These are phyloP conservation scores for Crepidodera aurea DNA, from an alignment of 2,888 invertebrate species.

Conservation along the genomic window DNA sequence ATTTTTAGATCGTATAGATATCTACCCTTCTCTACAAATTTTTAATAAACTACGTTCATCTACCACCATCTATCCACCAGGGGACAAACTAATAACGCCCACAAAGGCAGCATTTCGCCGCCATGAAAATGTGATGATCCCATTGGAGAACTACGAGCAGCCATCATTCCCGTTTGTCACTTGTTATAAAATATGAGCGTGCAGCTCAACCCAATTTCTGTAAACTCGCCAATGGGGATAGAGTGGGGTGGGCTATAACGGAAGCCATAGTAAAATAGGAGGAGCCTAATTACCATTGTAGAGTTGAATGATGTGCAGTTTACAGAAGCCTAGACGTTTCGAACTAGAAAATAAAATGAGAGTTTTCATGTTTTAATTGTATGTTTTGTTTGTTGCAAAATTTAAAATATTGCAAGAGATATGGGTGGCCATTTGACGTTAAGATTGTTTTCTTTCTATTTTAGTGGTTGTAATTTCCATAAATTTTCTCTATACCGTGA, in stretches of 20 bases:
- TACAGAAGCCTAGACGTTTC: slow-evolving; percentile 38
- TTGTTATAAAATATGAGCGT: slow-evolving; percentile 55
- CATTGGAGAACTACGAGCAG: slow-evolving; percentile 63
- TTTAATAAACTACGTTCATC: background rate
- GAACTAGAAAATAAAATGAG: slow-evolving; percentile 46
- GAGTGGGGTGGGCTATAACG: slow-evolving; percentile 42
- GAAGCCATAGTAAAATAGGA: slow-evolving; percentile 60
- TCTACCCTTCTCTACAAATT: background rate
- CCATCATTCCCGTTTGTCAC: slow-evolving; percentile 63
- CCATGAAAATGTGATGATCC: slow-evolving; percentile 47
- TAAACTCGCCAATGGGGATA: slow-evolving; percentile 53
- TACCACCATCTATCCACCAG: slow-evolving; percentile 48
- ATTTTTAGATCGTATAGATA: background rate
- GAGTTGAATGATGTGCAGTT: slow-evolving; percentile 33
- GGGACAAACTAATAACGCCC: slow-evolving; percentile 40
- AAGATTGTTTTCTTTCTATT: no score
- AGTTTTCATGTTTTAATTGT: slow-evolving; percentile 47
- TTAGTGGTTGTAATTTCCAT: no score
- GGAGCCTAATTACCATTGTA: slow-evolving; percentile 49
- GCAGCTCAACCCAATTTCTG: slow-evolving; percentile 53
- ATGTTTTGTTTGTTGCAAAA: slow-evolving; percentile 21
- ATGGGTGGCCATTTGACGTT: no score
- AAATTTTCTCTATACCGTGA: no score
- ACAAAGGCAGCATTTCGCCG: slow-evolving; percentile 32
- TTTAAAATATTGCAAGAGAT: background rate